Evolutionary conservation across 2,888 invertebrate genomes (phyloP), one percentile per base, ranked within the genome.

Genomic region (Yponomeuta cagnagella): DNA sequence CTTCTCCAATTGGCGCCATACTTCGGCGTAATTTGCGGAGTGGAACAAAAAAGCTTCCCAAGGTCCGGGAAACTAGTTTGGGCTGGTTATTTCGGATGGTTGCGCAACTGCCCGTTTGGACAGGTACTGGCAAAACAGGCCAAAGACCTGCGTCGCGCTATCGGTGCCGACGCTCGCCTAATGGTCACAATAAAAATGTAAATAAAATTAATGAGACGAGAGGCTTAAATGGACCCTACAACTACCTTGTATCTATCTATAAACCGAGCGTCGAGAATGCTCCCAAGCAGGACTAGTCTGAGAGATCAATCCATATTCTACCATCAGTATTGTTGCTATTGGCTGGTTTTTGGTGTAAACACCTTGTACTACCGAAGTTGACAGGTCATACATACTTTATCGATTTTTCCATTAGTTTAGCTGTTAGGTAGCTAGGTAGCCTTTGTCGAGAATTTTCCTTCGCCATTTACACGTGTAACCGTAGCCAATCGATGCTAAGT

Each of bases 41-140:
- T 58, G 43, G 43, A 43, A 43, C 8, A 43, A 58, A 58, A 58
- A 58, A 58, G 52, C 52, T 58, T 58, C 80, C 77, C 83, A 67
- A n/a, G 67, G 37, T 84, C 84, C 85, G 82, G 87, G 84, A 82
- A 86, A 86, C 89, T 87, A 86, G 88, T 90, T 90, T 89, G 88
- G 84, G 86, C 88, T 83, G 79, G 80, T 81, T 85, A 87, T 89
- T 87, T 85, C 77, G 79, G 80, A 78, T 77, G 84, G 82, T 90
- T 90, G 84, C 87, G 89, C 85, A 91, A 90, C 79, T 52, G 52
- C 52, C 52, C 52, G 43, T 15, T 48, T n/a, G 48, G 43, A 72
- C 80, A 82, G 83, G 82, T 83, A 83, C 82, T 69, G 43, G 70
- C 71, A 15, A 31, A 48, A 33, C 66, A 70, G 75, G 77, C 73